A percentile compares a stretch with the other conserved stretches of the same genome.
These are phyloP conservation scores for Engystomops pustulosus DNA, from an alignment of 2,113 vertebrate species.

Conservation along the genomic window DNA sequence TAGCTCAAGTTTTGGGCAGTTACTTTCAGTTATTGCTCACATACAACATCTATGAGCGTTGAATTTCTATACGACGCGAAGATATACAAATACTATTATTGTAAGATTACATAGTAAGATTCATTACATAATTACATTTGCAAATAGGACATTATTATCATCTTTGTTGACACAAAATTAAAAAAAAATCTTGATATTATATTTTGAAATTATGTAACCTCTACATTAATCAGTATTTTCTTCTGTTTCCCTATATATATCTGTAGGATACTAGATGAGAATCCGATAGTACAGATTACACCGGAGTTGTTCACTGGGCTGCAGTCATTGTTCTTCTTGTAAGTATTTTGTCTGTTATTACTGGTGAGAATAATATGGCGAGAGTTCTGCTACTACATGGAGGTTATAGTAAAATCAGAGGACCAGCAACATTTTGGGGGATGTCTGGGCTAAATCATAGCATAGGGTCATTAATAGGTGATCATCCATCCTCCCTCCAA, in stretches of 20 bases:
- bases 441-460: no score
- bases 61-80: no score
- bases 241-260: not conserved
- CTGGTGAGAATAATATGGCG: not conserved
- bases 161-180: not conserved
- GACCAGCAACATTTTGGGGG: no score
- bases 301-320: constrained; percentile 76
- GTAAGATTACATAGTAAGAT: no score
- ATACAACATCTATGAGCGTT: no score
- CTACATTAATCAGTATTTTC: not conserved
- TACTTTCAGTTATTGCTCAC: no score
- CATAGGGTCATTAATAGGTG: no score
- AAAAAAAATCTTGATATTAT: not conserved
- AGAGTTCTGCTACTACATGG: not conserved
- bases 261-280: constrained; percentile 81
- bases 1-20: no score
- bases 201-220: not conserved
- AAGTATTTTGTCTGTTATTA: constrained; percentile 66
- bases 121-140: no score
- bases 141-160: no score
- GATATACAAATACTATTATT: no score
- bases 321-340: constrained; percentile 75
- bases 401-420: not conserved
- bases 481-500: no score
- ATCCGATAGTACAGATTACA: constrained; percentile 74